Conservation (phyloP, 2,888 invertebrate species). For the Callyntrura guangdongensis region DNA sequence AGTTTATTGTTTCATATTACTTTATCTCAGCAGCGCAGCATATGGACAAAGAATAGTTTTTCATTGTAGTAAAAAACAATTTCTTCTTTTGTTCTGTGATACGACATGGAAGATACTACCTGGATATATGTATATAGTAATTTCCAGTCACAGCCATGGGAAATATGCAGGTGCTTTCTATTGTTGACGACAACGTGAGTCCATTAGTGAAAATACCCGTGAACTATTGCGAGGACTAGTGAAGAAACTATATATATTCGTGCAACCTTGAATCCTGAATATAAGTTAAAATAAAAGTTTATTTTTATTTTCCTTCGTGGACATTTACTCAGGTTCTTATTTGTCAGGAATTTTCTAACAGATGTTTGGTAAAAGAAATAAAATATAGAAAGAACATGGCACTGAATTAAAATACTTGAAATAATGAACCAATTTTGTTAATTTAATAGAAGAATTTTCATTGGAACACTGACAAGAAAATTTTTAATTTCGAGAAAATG, state of each 20-base stretch:
- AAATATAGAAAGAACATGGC: background rate
- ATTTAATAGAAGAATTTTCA: no score
- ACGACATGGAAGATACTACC: background rate
- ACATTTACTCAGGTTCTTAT: background rate
- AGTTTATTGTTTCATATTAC: no score
- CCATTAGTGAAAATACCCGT: conserved; percentile 63
- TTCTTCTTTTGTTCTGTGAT: background rate
- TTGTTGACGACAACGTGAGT: conserved; percentile 46
- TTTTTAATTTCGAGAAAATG: no score
- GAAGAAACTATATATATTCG: background rate
- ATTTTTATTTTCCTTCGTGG: background rate
- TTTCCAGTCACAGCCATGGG: conserved; percentile 24
- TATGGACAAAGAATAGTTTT: background rate
- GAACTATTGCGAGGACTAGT: conserved; percentile 28
- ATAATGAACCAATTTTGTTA: no score
- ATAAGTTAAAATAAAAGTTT: background rate
- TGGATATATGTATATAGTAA: background rate
- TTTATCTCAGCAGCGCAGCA: background rate
- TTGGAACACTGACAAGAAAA: no score
- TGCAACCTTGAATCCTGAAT: background rate
- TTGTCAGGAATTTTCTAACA: background rate
- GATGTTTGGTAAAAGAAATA: background rate
- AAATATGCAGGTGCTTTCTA: conserved; percentile 60
- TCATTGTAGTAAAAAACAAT: conserved; percentile 32
- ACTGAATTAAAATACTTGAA: no score